Conservation (phyloP, 64 coral and sea anemone genomes). For the Montipora efflorescens region DNA sequence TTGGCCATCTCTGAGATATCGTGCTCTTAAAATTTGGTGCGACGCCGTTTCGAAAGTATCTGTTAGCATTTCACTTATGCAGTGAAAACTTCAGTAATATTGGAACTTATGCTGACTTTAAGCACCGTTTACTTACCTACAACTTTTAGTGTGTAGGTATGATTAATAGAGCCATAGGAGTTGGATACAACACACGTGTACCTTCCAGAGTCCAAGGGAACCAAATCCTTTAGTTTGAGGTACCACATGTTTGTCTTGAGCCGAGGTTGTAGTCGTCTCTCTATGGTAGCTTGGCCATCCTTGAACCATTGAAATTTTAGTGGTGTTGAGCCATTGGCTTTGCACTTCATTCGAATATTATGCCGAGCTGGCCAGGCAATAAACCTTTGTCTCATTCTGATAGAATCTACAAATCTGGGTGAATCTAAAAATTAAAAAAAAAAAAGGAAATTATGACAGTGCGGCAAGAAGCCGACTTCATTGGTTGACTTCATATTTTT, state of each 20-base stretch:
- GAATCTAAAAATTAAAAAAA: background rate
- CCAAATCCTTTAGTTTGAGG: slow-evolving; percentile 57
- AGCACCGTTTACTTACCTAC: slow-evolving; percentile 48
- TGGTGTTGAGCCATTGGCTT: slow-evolving; percentile 63
- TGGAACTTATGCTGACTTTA: too few relatives aligned
- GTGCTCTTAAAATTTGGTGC: too few relatives aligned
- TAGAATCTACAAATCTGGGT: slow-evolving; percentile 39
- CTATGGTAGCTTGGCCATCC: slow-evolving; percentile 42
- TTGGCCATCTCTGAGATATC: too few relatives aligned
- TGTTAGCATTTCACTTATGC: too few relatives aligned
- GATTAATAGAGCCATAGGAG: slow-evolving; percentile 57
- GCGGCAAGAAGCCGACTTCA: too few relatives aligned
- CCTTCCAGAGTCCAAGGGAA: slow-evolving; percentile 52
- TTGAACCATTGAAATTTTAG: slow-evolving; percentile 70
- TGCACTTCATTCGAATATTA: slow-evolving; percentile 63
- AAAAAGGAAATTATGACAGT: background rate
- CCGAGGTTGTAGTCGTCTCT: slow-evolving; percentile 53
- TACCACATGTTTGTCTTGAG: slow-evolving; percentile 72
- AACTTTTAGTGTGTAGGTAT: slow-evolving; percentile 73
- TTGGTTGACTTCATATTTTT: too few relatives aligned
- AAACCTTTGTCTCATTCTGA: slow-evolving; percentile 44
- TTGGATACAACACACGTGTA: slow-evolving; percentile 76
- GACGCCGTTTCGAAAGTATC: too few relatives aligned
- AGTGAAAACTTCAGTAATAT: too few relatives aligned
- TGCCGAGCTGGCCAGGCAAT: slow-evolving; percentile 73